Evolutionary conservation across 2,797 vertebrate genomes (phyloP), one percentile per base, ranked within the genome.

Genomic region (Enteromius anoplus): DNA sequence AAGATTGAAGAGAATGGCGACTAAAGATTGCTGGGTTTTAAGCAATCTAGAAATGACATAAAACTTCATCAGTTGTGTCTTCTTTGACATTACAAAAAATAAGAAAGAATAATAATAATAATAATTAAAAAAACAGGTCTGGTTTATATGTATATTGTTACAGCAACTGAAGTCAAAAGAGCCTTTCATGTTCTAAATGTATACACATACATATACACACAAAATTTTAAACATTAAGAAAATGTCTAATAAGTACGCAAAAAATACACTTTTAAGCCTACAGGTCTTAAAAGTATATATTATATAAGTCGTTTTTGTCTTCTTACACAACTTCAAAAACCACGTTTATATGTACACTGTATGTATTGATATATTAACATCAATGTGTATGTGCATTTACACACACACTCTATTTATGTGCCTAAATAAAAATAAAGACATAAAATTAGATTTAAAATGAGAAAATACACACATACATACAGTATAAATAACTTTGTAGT

Each of bases 1-100:
- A 84, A 69, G 19, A 75, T 4, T 51, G 47, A 23, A 73, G 53
- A 65, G 51, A 65, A 40, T 19, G 14, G 51, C 45, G 12, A 69
- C 51, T 58, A 62, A 47, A 72, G 68, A 75, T 60, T 17, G 8
- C 55, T 23, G 26, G 29, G 26, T 47, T 62, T 34, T 23, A 47
- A 23, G 40, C 68, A 49, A 58, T 23, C 53, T 29, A 49, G 34
- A 70, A 37, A 79, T 42, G 15, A 58, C 55, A 6, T n/a, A 14
- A 62, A 49, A 47, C 26, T 23, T 34, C 19, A 71, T 17, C 29
- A 32, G 40, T 17, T 23, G 3, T 32, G 49, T 70, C 23, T 9
- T 21, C n/a, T 42, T 58, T 17, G 26, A 23, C 14, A 17, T 23
- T 23, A 23, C 37, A 51, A 65, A 12, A 34, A 53, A 19, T 0